Evolutionary conservation across 2,888 invertebrate species (phyloP).

Genomic region (Seladonia tumulorum): DNA sequence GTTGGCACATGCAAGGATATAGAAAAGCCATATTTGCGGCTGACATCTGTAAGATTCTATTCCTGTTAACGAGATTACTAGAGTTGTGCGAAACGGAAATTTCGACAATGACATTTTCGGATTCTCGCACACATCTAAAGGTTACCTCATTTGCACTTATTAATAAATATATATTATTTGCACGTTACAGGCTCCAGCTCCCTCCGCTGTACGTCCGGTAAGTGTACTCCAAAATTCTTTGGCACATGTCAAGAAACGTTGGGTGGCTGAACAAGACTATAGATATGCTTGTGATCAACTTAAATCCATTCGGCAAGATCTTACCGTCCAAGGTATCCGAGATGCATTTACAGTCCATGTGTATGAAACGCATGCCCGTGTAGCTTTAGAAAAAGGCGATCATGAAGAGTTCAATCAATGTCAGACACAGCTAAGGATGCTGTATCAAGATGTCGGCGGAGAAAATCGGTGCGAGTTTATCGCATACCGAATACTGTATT

Average conservation of each 20-base stretch:
- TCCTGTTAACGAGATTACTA: neutral
- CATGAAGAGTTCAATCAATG: conserved; percentile 99
- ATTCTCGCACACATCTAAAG: too few species aligned
- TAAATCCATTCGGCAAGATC: conserved; percentile 99
- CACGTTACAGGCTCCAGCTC: conserved; percentile 91
- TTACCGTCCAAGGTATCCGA: conserved; percentile 98
- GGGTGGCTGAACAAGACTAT: conserved; percentile 96
- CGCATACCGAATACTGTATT: conserved; percentile 98
- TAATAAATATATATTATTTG: neutral
- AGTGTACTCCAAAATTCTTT: conserved; percentile 93
- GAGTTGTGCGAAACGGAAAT: too few species aligned
- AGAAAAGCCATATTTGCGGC: conserved; percentile 97
- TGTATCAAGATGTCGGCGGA: conserved; percentile 93
- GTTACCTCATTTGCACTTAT: neutral
- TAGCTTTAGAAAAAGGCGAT: conserved; percentile 98
- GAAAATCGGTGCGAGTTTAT: conserved; percentile 95
- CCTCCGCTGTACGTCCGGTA: conserved; percentile 96
- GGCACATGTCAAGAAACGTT: conserved; percentile 95
- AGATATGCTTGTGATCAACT: conserved; percentile 99
- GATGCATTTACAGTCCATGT: conserved; percentile 98
- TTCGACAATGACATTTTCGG: too few species aligned
- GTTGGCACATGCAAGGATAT: conserved; percentile 97
- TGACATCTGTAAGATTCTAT: conserved; percentile 88
- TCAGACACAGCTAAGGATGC: conserved; percentile 98
- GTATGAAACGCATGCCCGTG: conserved; percentile 99